Base-by-base conservation (phyloP, 2,113 vertebrate genomes). In the Ammodytes dubius region DNA sequence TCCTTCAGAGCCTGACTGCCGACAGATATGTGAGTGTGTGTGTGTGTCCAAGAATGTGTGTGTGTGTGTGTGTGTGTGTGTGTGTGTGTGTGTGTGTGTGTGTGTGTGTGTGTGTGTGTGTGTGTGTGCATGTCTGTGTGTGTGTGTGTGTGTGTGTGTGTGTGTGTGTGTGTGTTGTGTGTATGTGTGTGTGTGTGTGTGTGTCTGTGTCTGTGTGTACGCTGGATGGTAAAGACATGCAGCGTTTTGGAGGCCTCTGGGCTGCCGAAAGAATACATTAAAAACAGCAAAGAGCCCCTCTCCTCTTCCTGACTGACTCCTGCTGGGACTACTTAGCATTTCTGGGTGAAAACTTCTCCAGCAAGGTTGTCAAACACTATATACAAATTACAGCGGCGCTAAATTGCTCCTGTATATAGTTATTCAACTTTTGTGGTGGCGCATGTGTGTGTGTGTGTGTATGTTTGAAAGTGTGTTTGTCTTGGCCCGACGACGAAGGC, bases 311-410 rank as follows among this genome's bases (percentile, higher is more conserved):
- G 91, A 94, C 86, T 95, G 93, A 91, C 92, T 93, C 93, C 93
- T 94, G 92, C 90, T 92, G 93, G 93, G 93, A 92, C 88, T 93
- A 92, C 90, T 94, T 93, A 93, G 92, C 93, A 94, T 93, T 91
- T 92, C 88, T 90, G 77, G 91, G 84, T 93, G 91, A 93, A 91
- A 92, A 91, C 92, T 90, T 93, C 90, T 89, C 85, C 89, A 85
- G 92, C 87, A 87, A 94, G 93, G 93, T 93, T 93, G 91, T 94
- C 93, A 92, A 88, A 93, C 87, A 87, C 87, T 70, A 90, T 89
- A 90, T 88, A 91, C 91, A 91, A 93, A 94, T 93, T 87, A 91
- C 86, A 82, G 69, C 7, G 6, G 54, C 56, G 81, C 88, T 84
- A 93, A 92, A 91, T 90, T 87, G 83, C 90, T 88, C 79, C 86